Evolutionary conservation across 2,888 invertebrate genomes (phyloP).

Genomic region (Allophyes oxyacanthae): DNA sequence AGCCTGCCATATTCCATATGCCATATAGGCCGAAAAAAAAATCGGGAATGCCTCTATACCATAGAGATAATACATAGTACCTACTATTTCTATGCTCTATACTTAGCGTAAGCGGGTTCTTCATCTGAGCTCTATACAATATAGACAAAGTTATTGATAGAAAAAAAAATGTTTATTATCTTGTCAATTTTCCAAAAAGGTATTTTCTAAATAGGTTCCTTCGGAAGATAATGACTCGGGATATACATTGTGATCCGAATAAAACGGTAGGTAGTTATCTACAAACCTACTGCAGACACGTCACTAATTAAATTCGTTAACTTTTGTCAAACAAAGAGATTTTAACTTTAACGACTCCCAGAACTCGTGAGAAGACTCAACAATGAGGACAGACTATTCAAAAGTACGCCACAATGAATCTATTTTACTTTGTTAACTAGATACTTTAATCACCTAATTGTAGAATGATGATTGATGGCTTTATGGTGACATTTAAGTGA

Average conservation of each 20-base stretch:
- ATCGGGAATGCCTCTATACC: no score
- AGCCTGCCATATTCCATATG: no score
- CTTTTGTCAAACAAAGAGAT: conserved; percentile 50
- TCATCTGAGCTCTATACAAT: no score
- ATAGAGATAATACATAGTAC: no score
- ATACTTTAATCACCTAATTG: conserved; percentile 20
- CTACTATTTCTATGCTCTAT: no score
- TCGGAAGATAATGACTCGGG: background rate
- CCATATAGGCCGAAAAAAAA: no score
- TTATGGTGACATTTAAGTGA: conserved; percentile 22
- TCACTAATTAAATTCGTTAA: conserved; percentile 47
- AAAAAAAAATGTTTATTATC: no score
- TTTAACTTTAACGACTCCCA: conserved; percentile 47
- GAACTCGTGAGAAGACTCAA: conserved; percentile 42
- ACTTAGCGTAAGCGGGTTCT: no score
- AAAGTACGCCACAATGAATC: conserved; percentile 28
- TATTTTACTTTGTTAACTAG: conserved; percentile 6
- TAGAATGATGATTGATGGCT: conserved; percentile 24
- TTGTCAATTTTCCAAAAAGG: conserved; percentile 1
- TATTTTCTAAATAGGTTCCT: background rate
- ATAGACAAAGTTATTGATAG: no score
- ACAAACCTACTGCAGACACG: conserved; percentile 18
- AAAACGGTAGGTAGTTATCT: conserved; percentile 2
- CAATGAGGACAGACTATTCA: conserved; percentile 27
- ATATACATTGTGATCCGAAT: conserved; percentile 10